Base-by-base conservation (phyloP, 2,113 vertebrate genomes). In the Pagrus major region DNA sequence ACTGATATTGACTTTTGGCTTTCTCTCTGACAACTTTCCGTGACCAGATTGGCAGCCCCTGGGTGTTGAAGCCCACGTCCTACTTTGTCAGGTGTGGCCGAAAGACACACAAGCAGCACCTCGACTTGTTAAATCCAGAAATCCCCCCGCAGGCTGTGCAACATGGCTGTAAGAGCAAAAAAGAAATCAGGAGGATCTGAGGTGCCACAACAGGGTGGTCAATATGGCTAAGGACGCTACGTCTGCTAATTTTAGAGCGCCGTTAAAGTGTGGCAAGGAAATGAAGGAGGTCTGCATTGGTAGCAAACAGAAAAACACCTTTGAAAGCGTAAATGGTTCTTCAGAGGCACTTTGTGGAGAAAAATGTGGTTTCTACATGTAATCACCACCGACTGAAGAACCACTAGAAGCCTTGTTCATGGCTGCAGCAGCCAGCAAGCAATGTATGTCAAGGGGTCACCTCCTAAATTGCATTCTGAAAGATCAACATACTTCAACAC, bases 101-200 rank as follows among this genome's bases (percentile, higher is more conserved):
- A 80, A 61, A 83, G 64, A 81, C 83, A 73, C 54, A 63, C 70
- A 73, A 68, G 80, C 73, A 73, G 75, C 41, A 25, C 41, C 60
- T 66, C 31, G 78, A 87, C 78, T 86, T 75, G 85, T 88, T 89
- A 79, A 76, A 86, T 81, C 73, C 71, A 70, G 47, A 85, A 82
- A 79, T 73, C n/a, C 76, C 78, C 73, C 74, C 15, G 47, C 68
- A 71, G 81, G 76, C 78, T 67, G 11, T 35, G 77, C 75, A 71
- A 85, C 78, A 88, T 29, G 44, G 59, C 80, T 76, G 14, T 20
- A 46, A 37, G 65, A 75, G 63, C 21, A 37, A 66, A 82, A 49
- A n/a, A 61, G 65, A 84, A 63, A 71, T 76, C 66, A 52, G 52
- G 49, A 46, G 66, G 59, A 58, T 74, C 21, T 69, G 67, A 27